These are phyloP conservation scores for Whitmania pigra DNA, from an alignment of 1,140 invertebrate genomes.

Conservation along the genomic window DNA sequence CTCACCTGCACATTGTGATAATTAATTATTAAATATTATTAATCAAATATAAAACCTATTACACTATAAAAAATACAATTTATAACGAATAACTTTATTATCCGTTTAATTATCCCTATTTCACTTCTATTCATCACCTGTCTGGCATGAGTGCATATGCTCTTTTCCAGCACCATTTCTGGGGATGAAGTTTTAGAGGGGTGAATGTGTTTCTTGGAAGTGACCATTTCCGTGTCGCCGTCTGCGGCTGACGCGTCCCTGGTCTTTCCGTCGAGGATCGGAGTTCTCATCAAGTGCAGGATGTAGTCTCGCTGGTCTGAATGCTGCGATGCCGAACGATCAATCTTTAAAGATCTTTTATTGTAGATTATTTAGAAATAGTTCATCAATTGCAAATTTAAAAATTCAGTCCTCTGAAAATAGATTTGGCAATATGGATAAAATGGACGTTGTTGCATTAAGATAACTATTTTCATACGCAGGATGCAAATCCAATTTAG, in stretches of 20 bases:
- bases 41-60: too few relatives aligned
- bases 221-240: conserved; percentile 26
- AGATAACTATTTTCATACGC: background rate
- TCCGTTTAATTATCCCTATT: background rate
- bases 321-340: conserved; percentile 42
- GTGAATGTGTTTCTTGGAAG: too few relatives aligned
- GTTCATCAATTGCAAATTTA: background rate
- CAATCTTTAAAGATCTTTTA: background rate
- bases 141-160: conserved; percentile 41
- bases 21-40: too few relatives aligned
- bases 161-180: conserved; percentile 33
- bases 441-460: background rate
- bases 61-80: background rate
- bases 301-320: conserved; percentile 55
- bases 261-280: conserved; percentile 46
- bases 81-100: conserved; percentile 17
- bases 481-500: background rate
- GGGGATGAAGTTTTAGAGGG: conserved; percentile 21
- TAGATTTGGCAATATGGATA: background rate
- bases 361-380: background rate
- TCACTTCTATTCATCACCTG: conserved; percentile 31
- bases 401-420: background rate
- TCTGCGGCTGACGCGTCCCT: conserved; percentile 38
- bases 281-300: conserved; percentile 58
- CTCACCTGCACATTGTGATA: conserved; percentile 46